phyloP scores from a whole-genome alignment of 2,797 vertebrate species.

The Pelodytes ibericus region DNA sequence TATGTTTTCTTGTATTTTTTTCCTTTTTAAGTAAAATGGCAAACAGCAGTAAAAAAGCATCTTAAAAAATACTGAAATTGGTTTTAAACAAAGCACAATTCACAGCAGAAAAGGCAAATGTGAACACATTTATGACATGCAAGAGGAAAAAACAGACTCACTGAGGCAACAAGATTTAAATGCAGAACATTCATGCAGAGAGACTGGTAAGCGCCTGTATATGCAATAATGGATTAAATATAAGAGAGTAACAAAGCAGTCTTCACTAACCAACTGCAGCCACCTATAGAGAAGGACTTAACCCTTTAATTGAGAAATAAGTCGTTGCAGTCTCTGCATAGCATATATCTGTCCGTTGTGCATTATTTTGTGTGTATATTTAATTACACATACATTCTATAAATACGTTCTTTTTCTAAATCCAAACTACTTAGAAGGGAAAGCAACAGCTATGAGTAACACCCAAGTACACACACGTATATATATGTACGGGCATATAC shows the following conservation, averaged over 20 bases:
- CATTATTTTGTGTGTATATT: too few relatives aligned
- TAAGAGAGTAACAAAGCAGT: constrained; percentile 33
- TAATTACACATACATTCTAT: too few relatives aligned
- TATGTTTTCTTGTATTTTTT: background rate
- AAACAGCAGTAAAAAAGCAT: background rate
- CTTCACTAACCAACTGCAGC: constrained; percentile 14
- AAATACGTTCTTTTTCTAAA: too few relatives aligned
- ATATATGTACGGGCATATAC: too few relatives aligned
- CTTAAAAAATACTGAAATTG: background rate
- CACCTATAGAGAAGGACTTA: constrained; percentile 6
- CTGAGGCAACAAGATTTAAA: constrained; percentile 47
- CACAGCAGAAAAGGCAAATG: constrained; percentile 15
- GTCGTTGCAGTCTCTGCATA: too few relatives aligned
- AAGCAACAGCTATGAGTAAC: too few relatives aligned
- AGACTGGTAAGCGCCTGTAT: constrained; percentile 32
- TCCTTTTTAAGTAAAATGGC: constrained; percentile 5
- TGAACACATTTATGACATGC: constrained; percentile 8
- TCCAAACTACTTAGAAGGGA: too few relatives aligned
- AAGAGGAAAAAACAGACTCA: constrained; percentile 8
- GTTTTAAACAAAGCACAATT: constrained; percentile 24
- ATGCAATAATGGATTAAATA: constrained; percentile 40
- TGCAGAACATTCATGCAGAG: constrained; percentile 42
- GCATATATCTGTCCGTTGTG: too few relatives aligned
- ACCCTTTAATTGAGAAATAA: background rate
- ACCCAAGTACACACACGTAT: too few relatives aligned